Evolutionary conservation across 1,140 invertebrate genomes (phyloP), one percentile per base, ranked within the genome.

Genomic region (Aricia agestis): DNA sequence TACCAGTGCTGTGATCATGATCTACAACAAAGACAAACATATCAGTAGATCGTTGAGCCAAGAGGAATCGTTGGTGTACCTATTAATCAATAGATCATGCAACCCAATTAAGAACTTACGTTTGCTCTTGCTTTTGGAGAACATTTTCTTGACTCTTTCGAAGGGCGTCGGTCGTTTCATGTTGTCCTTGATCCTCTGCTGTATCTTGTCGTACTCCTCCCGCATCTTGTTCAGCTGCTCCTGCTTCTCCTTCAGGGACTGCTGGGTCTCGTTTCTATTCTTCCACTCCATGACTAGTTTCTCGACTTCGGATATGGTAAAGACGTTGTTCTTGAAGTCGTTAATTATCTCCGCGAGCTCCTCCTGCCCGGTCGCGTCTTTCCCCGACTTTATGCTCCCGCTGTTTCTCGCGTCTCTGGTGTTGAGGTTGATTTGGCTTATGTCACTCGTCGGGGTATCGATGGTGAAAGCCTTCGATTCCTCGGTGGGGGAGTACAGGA

Each of bases 321-420:
- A 96, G 1, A 97, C 95, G 78, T 97, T 97, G 79, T 97, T 97
- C 86, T 97, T 98, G 78, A 97, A 97, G 80, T 97, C 96, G 77
- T 96, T 96, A 78, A 98, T 96, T 25, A 98, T 97, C 89, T 97
- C 96, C 0, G 96, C 93, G 57, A 98, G 90, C 82, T 97, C 96
- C 70, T 96, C 96, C 82, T 97, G 92, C 11, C 91, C 92, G 0
- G 87, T 91, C 9, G 87, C 82, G 6, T 89, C 87, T 77, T 88
- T 90, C 0, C 85, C 79, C 18, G 87, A 89, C 75, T 90, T 91
- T n/a, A 89, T 72, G 70, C 86, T 91, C 57, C 86, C 83, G 68
- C 85, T 88, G 70, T 78, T 79, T 1, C 86, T 78, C 19, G 77
- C 75, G 63, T 90, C 88, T 88, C 25, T 91, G 80, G 83, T 83